Base-by-base conservation (phyloP, 1,140 invertebrate genomes). In the Chymomyza costata region DNA sequence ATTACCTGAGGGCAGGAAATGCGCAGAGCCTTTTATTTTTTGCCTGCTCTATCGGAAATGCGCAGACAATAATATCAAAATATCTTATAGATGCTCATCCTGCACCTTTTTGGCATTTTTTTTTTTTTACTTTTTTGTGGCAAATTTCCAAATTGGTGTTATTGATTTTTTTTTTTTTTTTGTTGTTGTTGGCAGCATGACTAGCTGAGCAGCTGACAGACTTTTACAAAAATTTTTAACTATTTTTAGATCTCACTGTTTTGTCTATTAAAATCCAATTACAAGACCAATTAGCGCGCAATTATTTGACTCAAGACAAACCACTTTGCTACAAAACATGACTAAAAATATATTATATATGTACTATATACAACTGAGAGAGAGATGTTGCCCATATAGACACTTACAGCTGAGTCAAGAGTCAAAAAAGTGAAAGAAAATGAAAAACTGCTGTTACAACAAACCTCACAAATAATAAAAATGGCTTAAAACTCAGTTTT, bases 1-100 rank as follows among this genome's bases (percentile, higher is more conserved):
- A 64, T 78, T 78, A 66, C 71, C 10, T 14, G 37, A 17, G 7
- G 70, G 70, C 70, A 76, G 73, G 73, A 76, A 76, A 78, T 78
- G 71, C 54, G 62, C 71, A 51, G 21, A 52, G 46, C 25, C n/a
- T n/a, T 18, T 60, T 39, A 16, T 13, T 7, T 8, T 8, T n/a
- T 2, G 1, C 5, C 3, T 11, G 1, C 8, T 13, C 18, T 34
- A 44, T 78, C 71, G 71, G 71, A 76, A 76, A 66, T 76, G 44
- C 46, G 48, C 7, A 40, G 10, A 6, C 49, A 53, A 52, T 45
- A 53, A 30, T 67, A 69, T 65, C 50, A 49, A 18, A 50, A 66
- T 48, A 73, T 73, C 47, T 69, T 14, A 16, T 35, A 18, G 13
- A 6, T 6, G 16, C 39, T 3, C 13, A 38, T 35, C 14, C 49